Base-by-base conservation (phyloP, 92 coral and sea anemone species). In the Parazoanthus atlanticus region DNA sequence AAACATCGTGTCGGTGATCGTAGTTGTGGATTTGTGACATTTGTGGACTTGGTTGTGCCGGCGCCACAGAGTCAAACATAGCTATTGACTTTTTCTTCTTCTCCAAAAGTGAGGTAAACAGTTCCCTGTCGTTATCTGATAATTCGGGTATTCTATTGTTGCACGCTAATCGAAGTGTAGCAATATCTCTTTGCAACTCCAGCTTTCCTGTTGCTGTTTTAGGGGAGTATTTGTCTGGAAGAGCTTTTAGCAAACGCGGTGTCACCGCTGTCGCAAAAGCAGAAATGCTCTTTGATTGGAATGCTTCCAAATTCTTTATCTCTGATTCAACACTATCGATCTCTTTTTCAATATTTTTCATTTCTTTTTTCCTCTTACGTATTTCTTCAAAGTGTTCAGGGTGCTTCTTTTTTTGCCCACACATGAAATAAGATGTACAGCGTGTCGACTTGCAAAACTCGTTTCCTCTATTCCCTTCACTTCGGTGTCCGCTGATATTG, bases 221-320 rank as follows among this genome's bases (percentile, higher is more conserved):
- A 36, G 38, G 38, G 38, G 38, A 36, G 38, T 36, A 36, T 36
- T 36, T 36, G 38, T 36, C 38, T 36, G 38, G 38, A 36, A 36
- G 38, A 36, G 38, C 38, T 36, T 36, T 36, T 36, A 36, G 38
- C 38, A 36, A 36, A 36, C 38, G 1, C 4, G 38, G 38, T 36
- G 38, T 36, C 4, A 36, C 38, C 38, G 84, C 89, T 8, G 89
- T 19, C 8, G 89, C 47, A 86, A 86, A 86, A 74, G 89, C 89
- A 12, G 84, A 86, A 23, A 76, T 86, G 33, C 76, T 86, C 40
- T 86, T 86, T 23, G 89, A 86, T 52, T 86, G 82, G 25, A 86
- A 86, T 25, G 84, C 72, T 8, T 73, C 82, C 28, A 88, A 31
- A 43, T 88, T 88, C 61, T 78, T 88, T 76, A 76, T 78, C 66